A percentile compares a stretch with the other conserved stretches of the same genome.
Conservation (phyloP, 1,140 invertebrate genomes). For the Ephestia elutella region DNA sequence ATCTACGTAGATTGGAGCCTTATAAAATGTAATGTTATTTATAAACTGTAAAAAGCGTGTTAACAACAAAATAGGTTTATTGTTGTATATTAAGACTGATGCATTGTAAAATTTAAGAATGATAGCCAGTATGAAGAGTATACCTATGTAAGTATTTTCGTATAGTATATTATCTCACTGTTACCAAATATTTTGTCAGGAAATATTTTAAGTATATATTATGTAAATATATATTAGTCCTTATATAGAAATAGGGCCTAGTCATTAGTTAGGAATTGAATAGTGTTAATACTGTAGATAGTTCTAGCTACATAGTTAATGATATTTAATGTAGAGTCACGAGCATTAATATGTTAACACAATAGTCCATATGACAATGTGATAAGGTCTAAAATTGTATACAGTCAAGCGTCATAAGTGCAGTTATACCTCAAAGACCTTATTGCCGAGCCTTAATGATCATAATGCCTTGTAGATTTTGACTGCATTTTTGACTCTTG, state of each 20-base stretch:
- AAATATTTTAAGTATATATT: conserved; percentile 44
- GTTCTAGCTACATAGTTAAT: conserved; percentile 29
- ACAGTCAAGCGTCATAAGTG: no score
- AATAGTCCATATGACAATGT: no score
- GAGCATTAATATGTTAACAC: no score
- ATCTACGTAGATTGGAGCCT: conserved; percentile 27
- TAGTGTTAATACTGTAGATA: conserved; percentile 49
- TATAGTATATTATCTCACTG: conserved; percentile 69
- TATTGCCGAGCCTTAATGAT: no score
- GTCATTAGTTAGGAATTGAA: conserved; percentile 63
- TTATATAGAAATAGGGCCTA: conserved; percentile 55
- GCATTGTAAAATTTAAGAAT: conserved; percentile 39
- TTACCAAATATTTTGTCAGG: conserved; percentile 73
- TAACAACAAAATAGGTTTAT: conserved; percentile 24
- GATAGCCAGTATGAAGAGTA: conserved; percentile 57
- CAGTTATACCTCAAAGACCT: no score
- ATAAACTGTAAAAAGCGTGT: conserved; percentile 5
- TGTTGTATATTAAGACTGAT: conserved; percentile 68
- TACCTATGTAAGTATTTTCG: conserved; percentile 58
- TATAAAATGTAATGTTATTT: conserved; percentile 25
- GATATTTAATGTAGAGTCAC: conserved; percentile 11
- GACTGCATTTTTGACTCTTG: no score
- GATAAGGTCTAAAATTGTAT: no score
- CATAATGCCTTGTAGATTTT: no score
- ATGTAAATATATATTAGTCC: conserved; percentile 33